Base-by-base conservation (phyloP, 2,113 vertebrate genomes). In the Platysternon megacephalum region DNA sequence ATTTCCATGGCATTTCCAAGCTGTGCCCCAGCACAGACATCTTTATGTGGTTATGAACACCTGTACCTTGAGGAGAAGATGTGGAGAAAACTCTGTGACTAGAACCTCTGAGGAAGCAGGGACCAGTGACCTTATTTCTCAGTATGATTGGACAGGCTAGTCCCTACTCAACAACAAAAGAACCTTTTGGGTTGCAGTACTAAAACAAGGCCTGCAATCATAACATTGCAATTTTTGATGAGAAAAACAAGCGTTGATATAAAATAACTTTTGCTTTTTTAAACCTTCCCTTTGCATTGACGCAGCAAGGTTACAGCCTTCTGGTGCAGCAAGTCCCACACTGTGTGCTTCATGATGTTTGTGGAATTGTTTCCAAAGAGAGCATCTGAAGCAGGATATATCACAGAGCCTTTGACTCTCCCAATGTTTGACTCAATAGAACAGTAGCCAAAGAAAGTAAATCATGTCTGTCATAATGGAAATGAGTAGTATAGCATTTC, bases 331-430 rank as follows among this genome's bases (percentile, higher is more conserved):
- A 94, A 1, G 2, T 56, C 96, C 55, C 26, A 9, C 86, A 85
- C 3, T 2, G 2, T 42, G 28, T 87, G 93, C 72, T 82, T 92
- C 46, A 84, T 76, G 26, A 26, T 44, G 48, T 42, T 24, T 79
- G 39, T 58, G 93, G 44, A 94, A 95, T 90, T 92, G 85, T 91
- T 85, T 95, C 86, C 88, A 79, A 65, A 81, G 91, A 95, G 48
- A 84, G 79, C 19, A 49, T 81, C 85, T 74, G 42, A 94, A 84
- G 81, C 22, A 58, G 6, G n/a, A 55, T 84, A 46, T 55, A 93
- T 93, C 72, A 39, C 82, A 87, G 79, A 56, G 58, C 22, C 68
- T 76, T 79, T 91, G 87, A 92, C 94, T 93, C 68, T 93, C 42
- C 92, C 86, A 84, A 56, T 87, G 91, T 88, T 95, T 96, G 16